Evolutionary conservation across 2,797 vertebrate genomes (phyloP).

Genomic region (Sebastes minor): DNA sequence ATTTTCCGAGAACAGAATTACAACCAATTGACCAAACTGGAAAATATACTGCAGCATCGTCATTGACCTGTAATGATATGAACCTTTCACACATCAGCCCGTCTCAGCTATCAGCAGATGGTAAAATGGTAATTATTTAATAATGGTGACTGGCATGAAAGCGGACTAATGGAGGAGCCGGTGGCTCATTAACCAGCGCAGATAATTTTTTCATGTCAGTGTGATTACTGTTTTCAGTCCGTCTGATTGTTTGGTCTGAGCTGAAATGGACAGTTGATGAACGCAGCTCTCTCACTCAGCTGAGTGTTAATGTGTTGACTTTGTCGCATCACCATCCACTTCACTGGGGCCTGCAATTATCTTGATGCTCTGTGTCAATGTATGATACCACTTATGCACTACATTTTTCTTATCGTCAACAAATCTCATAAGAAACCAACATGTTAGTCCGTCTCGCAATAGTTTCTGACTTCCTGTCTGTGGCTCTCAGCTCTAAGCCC

Average conservation of each 20-base stretch:
- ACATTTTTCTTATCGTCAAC: not conserved
- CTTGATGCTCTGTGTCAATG: not conserved
- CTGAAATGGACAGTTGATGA: not conserved
- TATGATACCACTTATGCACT: not conserved
- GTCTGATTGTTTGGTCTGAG: conserved; percentile 16
- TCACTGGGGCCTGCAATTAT: not conserved
- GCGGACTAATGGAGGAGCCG: conserved; percentile 26
- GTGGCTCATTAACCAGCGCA: conserved; percentile 22
- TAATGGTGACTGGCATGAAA: not conserved
- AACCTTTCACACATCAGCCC: not conserved
- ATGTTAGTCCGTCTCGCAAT: not conserved
- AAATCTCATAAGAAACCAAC: not conserved
- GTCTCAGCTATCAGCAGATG: not conserved
- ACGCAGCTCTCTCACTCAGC: not conserved
- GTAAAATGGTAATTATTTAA: conserved; percentile 20
- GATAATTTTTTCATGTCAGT: conserved; percentile 20
- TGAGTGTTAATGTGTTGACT: not conserved
- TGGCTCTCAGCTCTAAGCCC: not conserved
- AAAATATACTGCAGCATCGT: not conserved
- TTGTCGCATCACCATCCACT: not conserved
- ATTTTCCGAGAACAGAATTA: not conserved
- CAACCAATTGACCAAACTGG: not conserved
- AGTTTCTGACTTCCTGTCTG: not conserved
- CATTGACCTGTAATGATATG: not conserved
- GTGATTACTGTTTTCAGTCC: conserved; percentile 20